Conservation (phyloP, 2,888 invertebrate genomes). For the Euzophera pinguis region DNA sequence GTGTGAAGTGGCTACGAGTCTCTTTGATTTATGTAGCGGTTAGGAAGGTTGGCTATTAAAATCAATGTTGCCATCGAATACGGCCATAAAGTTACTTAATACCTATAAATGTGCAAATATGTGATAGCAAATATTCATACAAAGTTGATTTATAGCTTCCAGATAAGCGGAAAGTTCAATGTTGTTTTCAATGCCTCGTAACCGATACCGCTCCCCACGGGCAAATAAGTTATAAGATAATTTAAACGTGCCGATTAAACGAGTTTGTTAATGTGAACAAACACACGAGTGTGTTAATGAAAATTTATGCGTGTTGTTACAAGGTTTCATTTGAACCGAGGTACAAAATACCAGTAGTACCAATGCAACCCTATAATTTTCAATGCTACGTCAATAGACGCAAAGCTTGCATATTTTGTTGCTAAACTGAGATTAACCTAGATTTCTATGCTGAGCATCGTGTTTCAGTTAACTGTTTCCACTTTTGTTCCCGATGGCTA, state of each 20-base stretch:
- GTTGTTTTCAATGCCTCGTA: not conserved
- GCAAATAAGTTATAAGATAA: constrained; percentile 41
- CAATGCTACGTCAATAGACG: not conserved
- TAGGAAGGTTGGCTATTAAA: constrained; percentile 2
- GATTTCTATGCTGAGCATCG: too few species aligned
- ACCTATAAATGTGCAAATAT: not conserved
- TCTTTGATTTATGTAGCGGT: constrained; percentile 19
- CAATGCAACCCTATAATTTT: not conserved
- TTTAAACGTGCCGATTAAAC: constrained; percentile 25
- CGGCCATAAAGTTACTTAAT: not conserved
- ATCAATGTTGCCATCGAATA: not conserved
- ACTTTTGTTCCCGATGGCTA: too few species aligned
- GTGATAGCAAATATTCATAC: constrained; percentile 2
- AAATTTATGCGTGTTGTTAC: constrained; percentile 38
- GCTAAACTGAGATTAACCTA: not conserved
- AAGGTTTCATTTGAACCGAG: constrained; percentile 25
- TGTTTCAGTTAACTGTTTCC: too few species aligned
- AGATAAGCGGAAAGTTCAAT: not conserved
- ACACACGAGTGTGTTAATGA: constrained; percentile 38
- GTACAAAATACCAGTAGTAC: not conserved
- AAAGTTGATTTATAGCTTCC: constrained; percentile 5
- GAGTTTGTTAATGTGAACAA: constrained; percentile 38
- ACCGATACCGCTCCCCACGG: constrained; percentile 21
- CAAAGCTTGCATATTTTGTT: not conserved
- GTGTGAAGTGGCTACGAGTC: constrained; percentile 16